A percentile compares a stretch with the other conserved stretches of the same genome.
These are phyloP conservation scores for Melinopterus prodromus DNA, from an alignment of 2,888 invertebrate species.

Conservation along the genomic window DNA sequence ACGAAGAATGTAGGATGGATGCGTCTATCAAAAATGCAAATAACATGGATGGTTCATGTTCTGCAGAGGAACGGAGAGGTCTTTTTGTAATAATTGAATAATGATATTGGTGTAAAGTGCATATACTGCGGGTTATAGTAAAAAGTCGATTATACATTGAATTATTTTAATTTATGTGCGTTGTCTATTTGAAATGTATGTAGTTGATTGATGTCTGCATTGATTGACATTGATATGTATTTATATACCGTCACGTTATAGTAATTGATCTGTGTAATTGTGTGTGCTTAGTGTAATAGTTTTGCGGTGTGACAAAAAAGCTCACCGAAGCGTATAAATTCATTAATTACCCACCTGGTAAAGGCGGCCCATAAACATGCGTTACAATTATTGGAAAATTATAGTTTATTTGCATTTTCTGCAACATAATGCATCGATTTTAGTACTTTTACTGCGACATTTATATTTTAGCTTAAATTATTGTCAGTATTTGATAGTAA, in stretches of 20 bases:
- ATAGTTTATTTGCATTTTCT: not conserved
- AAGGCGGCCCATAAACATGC: not conserved
- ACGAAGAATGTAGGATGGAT: not conserved
- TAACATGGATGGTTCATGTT: not conserved
- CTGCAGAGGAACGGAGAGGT: not conserved
- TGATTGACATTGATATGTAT: slow-evolving; percentile 20
- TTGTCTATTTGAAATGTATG: not conserved
- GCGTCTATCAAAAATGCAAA: slow-evolving; percentile 4
- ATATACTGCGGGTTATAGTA: not conserved
- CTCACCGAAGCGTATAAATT: not conserved
- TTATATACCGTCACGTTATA: slow-evolving; percentile 12
- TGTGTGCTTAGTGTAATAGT: not conserved
- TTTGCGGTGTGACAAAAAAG: not conserved
- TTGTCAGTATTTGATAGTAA: not conserved
- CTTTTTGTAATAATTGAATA: slow-evolving; percentile 4
- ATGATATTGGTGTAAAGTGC: not conserved
- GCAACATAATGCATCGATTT: not conserved
- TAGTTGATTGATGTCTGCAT: slow-evolving; percentile 23
- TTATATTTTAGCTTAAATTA: not conserved
- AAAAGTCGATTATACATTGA: slow-evolving; percentile 22
- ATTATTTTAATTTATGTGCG: slow-evolving; percentile 26
- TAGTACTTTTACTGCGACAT: not conserved
- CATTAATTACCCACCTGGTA: not conserved
- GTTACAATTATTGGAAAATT: not conserved
- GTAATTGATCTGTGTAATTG: slow-evolving; percentile 4